Evolutionary conservation across 2,113 vertebrate species (phyloP).

Genomic region (Redunca redunca): DNA sequence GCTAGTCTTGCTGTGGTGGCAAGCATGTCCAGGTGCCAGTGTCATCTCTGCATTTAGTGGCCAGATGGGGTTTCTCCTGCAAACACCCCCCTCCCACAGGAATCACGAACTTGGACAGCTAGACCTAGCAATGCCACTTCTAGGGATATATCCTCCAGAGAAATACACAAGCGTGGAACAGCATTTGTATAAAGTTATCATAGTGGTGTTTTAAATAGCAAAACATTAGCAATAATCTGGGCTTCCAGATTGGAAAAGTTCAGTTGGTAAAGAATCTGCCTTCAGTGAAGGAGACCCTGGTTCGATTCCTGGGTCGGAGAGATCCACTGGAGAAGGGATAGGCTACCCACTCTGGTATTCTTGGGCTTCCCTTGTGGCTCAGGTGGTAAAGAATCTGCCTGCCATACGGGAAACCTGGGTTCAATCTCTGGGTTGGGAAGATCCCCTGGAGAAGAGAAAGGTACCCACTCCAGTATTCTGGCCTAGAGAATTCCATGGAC

Average conservation of each 20-base stretch:
- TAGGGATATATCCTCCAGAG: neutral
- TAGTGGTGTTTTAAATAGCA: neutral
- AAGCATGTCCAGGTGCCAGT: accelerated
- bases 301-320: neutral
- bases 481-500: neutral
- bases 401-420: accelerated
- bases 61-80: neutral
- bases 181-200: neutral
- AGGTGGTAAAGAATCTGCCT: neutral
- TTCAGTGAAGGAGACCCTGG: neutral
- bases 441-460: neutral
- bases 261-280: neutral
- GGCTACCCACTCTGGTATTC: neutral
- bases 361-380: neutral
- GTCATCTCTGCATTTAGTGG: neutral
- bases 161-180: neutral
- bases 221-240: neutral
- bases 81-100: neutral
- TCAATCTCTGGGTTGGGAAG: accelerated
- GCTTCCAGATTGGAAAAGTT: neutral
- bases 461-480: neutral
- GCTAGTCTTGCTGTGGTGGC: neutral
- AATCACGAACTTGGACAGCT: neutral
- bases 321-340: neutral
- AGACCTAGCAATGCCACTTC: neutral